Base-by-base conservation (phyloP, 2,888 invertebrate genomes). In the Azorinus chamasolen region DNA sequence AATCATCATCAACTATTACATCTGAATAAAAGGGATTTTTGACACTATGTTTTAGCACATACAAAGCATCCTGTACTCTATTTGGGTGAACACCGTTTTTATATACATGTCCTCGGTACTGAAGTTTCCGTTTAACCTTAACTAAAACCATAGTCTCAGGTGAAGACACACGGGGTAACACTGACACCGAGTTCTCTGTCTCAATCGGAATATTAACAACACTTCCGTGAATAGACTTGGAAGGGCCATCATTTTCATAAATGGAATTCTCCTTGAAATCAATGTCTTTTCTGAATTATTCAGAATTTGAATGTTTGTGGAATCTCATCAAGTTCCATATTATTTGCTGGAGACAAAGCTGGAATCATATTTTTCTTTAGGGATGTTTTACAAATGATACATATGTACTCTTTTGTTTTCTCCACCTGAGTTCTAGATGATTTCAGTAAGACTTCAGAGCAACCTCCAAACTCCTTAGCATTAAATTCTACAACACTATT, bases 171-270 rank as follows among this genome's bases (percentile, higher is more conserved):
- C 82, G 51, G 22, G 76, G 79, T 18, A 82, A 46, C 45, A 75
- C 37, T 8, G 71, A 59, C n/a, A 55, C 54, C 6, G 54, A 57
- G 24, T 69, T 32, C 51, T 66, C 58, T 39, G 64, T 54, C 27
- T 78, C 74, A 37, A 71, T 50, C 39, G 83, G 83, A 1, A 83
- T 53, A 57, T 73, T 75, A 39, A 82, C 72, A 32, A 79, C 74
- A 59, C 54, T 58, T 5, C 79, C 79, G 65, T 72, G 69, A n/a
- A 72, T 46, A 46, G 59, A 58, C 55, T 74, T n/a, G 78, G 74
- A 14, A 80, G 46, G 27, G 69, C 64, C 20, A 77, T 27, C 22
- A 80, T 54, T 65, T 71, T 73, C 69, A 79, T 77, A 39, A 83
- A 83, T 22, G 78, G 73, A 46, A 83, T 70, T 43, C 79, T 64